Percentiles rank a stretch among this genome's conserved stretches.
Conservation (phyloP, 2,113 vertebrate genomes). For the Pterocles gutturalis region DNA sequence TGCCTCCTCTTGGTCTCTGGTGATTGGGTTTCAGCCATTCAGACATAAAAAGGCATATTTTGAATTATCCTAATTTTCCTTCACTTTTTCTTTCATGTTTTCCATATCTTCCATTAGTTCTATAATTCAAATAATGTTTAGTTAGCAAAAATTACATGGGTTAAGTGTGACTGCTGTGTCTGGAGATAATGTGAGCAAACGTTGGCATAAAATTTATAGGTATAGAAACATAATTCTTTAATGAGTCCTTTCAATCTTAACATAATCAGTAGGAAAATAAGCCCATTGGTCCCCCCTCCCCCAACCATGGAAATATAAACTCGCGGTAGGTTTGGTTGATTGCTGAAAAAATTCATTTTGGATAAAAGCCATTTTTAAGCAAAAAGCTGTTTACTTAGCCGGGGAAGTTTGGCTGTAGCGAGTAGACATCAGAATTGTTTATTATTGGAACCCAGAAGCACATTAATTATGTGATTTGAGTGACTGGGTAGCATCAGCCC, state of each 20-base stretch:
- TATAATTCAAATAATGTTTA: constrained; percentile 2
- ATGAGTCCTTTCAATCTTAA: constrained; percentile 13
- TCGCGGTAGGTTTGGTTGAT: neutral
- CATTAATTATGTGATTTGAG: constrained; percentile 66
- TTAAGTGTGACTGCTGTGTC: constrained; percentile 4
- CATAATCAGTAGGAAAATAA: neutral
- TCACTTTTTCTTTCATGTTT: neutral
- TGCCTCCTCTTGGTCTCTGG: neutral
- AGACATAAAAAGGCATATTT: neutral
- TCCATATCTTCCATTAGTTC: neutral
- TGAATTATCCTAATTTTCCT: neutral
- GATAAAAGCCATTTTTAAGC: constrained; percentile 31
- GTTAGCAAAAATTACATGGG: neutral
- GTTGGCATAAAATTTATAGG: neutral
- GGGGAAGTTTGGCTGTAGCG: neutral
- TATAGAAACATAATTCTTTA: constrained; percentile 4
- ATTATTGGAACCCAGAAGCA: constrained; percentile 71
- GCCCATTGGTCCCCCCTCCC: neutral
- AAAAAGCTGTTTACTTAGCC: constrained; percentile 36
- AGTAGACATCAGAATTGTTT: constrained; percentile 66
- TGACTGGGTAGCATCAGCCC: constrained; percentile 69
- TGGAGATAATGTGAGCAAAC: neutral
- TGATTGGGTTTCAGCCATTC: neutral
- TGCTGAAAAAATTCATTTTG: constrained; percentile 15
- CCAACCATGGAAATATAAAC: neutral